Base-by-base conservation (phyloP, 2,888 invertebrate genomes). In the Hirtodrosophila alboralis region DNA sequence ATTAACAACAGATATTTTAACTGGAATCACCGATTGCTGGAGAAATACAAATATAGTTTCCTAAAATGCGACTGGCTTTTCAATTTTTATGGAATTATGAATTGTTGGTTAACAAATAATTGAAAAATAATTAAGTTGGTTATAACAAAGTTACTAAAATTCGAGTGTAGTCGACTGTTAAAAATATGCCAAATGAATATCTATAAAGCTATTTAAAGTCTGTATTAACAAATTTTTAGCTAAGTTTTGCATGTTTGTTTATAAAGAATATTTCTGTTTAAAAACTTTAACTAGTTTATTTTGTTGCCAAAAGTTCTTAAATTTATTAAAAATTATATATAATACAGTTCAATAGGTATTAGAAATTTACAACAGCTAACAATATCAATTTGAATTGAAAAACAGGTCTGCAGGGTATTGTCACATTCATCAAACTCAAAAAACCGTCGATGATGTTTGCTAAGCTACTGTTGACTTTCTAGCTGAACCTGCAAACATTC, bases 41-140 rank as follows among this genome's bases (percentile, higher is more conserved):
- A n/a, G n/a, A n/a, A n/a, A 3, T 21, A 21, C 18, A 21, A 21
- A 21, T 21, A 5, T 21, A 4, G 18, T 4, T 21, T 3, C 5
- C 18, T 21, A 21, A 21, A 3, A 21, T 3, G 5, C 18, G 3
- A 13, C 26, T 28, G 14, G 8, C 10, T 28, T 4, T 18, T n/a
- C 14, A 37, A 36, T 34, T n/a, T 36, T 40, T 26, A 49, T 37
- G 30, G 49, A 26, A 12, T 30, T 28, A 28, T 43, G 31, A 62
- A 53, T 43, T 28, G 49, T 43, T 10, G 23, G 7, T 9, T 18
- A 58, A 12, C 6, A 34, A 57, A 27, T 58, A 10, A 26, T 18
- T 21, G n/a, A 5, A 21, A 14, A 47, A 13, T 12, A 3, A 23
- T 40, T 8, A 13, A 38, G 13, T 30, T 10, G 7, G 21, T 23